phyloP scores from a whole-genome alignment of 2,888 invertebrate genomes.

The Odontocolon sp. region DNA sequence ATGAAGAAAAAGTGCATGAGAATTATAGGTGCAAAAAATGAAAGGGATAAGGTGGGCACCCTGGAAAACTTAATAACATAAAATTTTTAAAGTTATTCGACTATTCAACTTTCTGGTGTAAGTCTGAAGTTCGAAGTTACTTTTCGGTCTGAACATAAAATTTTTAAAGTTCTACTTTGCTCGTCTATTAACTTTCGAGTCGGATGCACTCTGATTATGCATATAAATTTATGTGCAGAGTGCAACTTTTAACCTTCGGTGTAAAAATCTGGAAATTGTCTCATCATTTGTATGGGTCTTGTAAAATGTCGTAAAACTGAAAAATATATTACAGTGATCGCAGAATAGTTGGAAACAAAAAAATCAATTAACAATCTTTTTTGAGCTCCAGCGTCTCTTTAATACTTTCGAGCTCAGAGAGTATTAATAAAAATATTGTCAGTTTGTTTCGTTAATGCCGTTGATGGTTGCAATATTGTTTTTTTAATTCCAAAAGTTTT shows the following conservation, averaged over 20 bases:
- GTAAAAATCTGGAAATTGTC: constrained; percentile 71
- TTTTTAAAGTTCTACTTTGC: constrained; percentile 41
- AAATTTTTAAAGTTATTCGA: constrained; percentile 67
- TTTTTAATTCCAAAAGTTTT: constrained; percentile 1
- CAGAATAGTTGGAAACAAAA: constrained; percentile 26
- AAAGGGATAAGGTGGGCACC: constrained; percentile 39
- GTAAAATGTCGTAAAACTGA: constrained; percentile 14
- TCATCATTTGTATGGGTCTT: constrained; percentile 64
- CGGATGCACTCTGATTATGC: constrained; percentile 69
- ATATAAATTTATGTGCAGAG: constrained; percentile 68
- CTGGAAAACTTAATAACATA: constrained; percentile 72
- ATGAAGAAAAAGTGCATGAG: constrained; percentile 1
- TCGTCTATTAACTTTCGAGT: neutral
- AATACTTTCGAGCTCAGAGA: neutral
- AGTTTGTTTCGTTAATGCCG: neutral
- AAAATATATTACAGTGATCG: constrained; percentile 38
- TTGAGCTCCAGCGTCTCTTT: neutral
- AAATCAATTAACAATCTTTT: constrained; percentile 2
- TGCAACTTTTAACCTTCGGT: constrained; percentile 20
- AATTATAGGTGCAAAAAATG: constrained; percentile 37
- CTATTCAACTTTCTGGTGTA: no score
- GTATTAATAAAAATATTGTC: constrained; percentile 1
- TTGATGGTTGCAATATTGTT: neutral
- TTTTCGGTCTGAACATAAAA: no score
- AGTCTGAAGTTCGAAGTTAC: no score